Percentiles rank a stretch among this genome's conserved stretches.
phyloP scores from a whole-genome alignment of 1,140 invertebrate genomes.

The Geopemphigus sp. region DNA sequence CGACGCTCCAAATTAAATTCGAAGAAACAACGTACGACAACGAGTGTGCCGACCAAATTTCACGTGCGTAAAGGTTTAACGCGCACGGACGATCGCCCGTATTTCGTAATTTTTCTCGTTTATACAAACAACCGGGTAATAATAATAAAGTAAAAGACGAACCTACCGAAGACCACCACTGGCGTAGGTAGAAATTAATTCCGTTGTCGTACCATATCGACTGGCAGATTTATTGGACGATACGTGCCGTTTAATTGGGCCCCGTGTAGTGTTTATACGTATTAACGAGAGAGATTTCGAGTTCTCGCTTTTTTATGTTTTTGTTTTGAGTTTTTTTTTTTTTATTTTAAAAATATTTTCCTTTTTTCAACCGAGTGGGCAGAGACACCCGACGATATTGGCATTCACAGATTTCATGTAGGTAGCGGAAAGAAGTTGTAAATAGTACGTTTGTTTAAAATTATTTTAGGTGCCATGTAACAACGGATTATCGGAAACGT shows the following conservation, averaged over 20 bases:
- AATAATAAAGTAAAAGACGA: slow-evolving; percentile 37
- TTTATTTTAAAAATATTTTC: slow-evolving; percentile 7
- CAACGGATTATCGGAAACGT: too few species aligned
- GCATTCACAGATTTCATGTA: slow-evolving; percentile 26
- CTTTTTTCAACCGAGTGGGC: slow-evolving; percentile 20
- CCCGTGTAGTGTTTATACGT: slow-evolving; percentile 38
- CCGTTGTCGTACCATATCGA: slow-evolving; percentile 41
- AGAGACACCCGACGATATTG: slow-evolving; percentile 35
- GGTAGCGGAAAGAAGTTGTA: slow-evolving; percentile 30
- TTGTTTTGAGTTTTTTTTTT: slow-evolving; percentile 26
- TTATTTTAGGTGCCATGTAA: neutral
- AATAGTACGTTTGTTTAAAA: slow-evolving; percentile 29
- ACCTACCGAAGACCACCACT: slow-evolving; percentile 42
- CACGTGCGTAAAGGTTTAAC: neutral
- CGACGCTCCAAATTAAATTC: too few species aligned
- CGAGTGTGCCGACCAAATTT: neutral
- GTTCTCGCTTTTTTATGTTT: slow-evolving; percentile 25
- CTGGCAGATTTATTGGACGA: slow-evolving; percentile 46
- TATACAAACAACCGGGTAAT: slow-evolving; percentile 20
- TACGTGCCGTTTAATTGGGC: slow-evolving; percentile 47
- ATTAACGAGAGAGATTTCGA: slow-evolving; percentile 41
- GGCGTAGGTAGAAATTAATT: slow-evolving; percentile 49
- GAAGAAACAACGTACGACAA: too few species aligned
- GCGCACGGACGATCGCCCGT: neutral
- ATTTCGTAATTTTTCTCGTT: neutral